Evolutionary conservation across 2,888 invertebrate genomes (phyloP), one percentile per base, ranked within the genome.

Genomic region (Leptopterna dolabrata): DNA sequence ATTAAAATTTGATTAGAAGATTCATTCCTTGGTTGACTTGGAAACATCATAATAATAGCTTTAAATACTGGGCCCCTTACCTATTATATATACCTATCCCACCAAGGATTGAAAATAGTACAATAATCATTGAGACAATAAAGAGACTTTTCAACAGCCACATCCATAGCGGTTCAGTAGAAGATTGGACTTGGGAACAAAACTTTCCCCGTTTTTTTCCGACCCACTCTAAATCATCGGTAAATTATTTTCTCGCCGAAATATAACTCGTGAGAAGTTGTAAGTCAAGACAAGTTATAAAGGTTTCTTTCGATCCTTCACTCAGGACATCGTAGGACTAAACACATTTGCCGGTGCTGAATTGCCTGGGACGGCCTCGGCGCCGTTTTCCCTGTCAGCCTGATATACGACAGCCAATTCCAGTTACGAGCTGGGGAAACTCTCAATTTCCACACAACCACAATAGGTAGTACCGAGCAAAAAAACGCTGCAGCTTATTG

Each of bases 331-430:
- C 24, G 63, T 27, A 19, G 63, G 63, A n/a, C 63, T 63, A 63
- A 63, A 63, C 63, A 63, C 63, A 63, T 63, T 63, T 24, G 24
- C 27, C 11, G 63, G 63, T 1, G 24, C 27, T 24, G 63, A 63
- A 27, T 63, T 63, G 63, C 24, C 24, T 4, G 63, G 63, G 63
- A 63, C 63, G 51, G 63, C 24, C 19, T 19, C 63, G 24, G 63
- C 24, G 63, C 63, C 63, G 63, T 63, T 45, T 78, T 78, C 41
- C 43, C 78, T 45, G 78, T 27, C 43, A 78, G 45, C 45, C 45
- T 78, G 45, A 78, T 41, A 78, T 45, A 78, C 78, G 78, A 45
- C 78, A 27, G 24, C 36, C 78, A 29, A 45, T 78, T 45, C 27
- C 78, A 43, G 78, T 43, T 78, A 45, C 41, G 24, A 43, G 41